phyloP scores from a whole-genome alignment of 2,113 vertebrate species.

The Paedocypris sp. region DNA sequence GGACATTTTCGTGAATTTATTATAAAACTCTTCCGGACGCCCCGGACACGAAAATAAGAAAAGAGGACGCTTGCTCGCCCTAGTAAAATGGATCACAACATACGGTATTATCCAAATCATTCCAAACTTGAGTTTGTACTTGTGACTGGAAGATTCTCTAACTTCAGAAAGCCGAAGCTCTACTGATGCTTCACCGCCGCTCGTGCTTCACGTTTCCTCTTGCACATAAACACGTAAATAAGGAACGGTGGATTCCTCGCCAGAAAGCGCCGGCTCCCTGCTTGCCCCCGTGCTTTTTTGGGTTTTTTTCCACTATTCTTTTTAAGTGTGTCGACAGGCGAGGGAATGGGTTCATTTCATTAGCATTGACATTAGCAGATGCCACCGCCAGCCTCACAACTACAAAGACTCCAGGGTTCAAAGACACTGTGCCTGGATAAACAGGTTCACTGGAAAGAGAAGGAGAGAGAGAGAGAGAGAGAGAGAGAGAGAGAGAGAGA shows the following conservation, averaged over 20 bases:
- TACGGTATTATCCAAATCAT: no score
- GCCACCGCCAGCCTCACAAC: conserved; percentile 50
- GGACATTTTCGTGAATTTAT: no score
- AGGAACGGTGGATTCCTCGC: conserved; percentile 11
- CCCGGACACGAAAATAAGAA: no score
- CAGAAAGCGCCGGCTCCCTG: background rate
- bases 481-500: conserved; percentile 10
- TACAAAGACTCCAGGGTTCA: conserved; percentile 54
- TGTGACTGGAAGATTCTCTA: no score
- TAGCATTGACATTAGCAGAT: conserved; percentile 59
- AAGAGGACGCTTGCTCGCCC: no score
- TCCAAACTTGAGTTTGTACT: no score
- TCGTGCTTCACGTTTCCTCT: conserved; percentile 34
- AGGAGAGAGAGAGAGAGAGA: conserved; percentile 13
- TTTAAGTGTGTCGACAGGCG: conserved; percentile 40
- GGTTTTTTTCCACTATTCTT: conserved; percentile 27
- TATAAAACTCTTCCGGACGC: no score
- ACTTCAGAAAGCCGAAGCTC: no score
- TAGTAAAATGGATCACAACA: no score
- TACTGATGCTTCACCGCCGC: conserved; percentile 15
- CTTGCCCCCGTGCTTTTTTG: background rate
- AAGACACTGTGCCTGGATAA: conserved; percentile 49
- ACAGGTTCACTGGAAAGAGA: conserved; percentile 43
- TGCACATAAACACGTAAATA: conserved; percentile 38
- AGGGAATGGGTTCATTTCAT: conserved; percentile 44